These are phyloP conservation scores for Spodoptera exigua DNA, from an alignment of 2,888 invertebrate genomes.

Conservation along the genomic window DNA sequence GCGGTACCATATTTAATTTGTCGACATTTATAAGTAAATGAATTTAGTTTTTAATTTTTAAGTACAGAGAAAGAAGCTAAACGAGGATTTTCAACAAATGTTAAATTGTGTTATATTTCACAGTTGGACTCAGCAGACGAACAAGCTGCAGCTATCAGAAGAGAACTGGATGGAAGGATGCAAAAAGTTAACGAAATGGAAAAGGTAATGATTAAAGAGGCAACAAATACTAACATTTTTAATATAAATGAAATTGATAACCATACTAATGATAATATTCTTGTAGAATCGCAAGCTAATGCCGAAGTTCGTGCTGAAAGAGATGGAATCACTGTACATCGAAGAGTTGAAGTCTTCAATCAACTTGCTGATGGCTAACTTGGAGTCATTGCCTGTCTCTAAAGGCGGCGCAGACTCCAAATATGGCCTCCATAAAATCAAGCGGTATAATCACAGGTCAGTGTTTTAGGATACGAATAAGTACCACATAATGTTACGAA, in stretches of 20 bases:
- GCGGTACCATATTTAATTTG: too few species aligned
- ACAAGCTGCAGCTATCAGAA: constrained; percentile 99
- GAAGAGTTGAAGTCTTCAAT: constrained; percentile 99
- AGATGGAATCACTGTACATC: constrained; percentile 99
- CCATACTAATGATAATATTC: constrained; percentile 1
- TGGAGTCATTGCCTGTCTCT: constrained; percentile 99
- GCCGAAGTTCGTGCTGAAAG: constrained; percentile 99
- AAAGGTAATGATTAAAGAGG: constrained; percentile 90
- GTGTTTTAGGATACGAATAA: constrained; percentile 58
- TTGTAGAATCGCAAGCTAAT: constrained; percentile 97
- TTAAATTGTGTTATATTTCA: constrained; percentile 20
- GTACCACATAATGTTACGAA: background rate
- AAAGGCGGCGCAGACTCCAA: constrained; percentile 99
- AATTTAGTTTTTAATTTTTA: too few species aligned
- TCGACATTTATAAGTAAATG: too few species aligned
- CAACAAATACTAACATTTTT: background rate
- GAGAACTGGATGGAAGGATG: constrained; percentile 99
- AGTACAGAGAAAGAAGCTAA: too few species aligned
- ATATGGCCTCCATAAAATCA: constrained; percentile 99
- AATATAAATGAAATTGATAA: background rate
- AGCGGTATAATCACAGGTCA: constrained; percentile 99
- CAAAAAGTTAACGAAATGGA: constrained; percentile 99
- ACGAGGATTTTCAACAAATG: too few species aligned
- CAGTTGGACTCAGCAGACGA: constrained; percentile 99
- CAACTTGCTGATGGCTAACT: constrained; percentile 99